Base-by-base conservation (phyloP, 2,888 invertebrate species). In the Parapristionchus giblindavisi region DNA sequence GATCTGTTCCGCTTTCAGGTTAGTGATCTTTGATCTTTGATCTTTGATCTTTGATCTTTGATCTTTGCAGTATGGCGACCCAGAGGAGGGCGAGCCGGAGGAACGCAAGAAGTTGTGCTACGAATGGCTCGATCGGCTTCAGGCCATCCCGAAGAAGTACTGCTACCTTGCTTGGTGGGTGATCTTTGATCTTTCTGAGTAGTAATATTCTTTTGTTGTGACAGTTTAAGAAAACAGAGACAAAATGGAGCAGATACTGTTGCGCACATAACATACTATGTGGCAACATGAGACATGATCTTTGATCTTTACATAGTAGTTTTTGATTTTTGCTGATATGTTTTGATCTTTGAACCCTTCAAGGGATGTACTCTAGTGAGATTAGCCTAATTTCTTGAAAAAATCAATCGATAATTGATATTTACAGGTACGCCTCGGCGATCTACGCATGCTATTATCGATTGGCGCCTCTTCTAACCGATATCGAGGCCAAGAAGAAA, bases 381-480 rank as follows among this genome's bases (percentile, higher is more conserved):
- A 52, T 2, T n/a, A 36, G 32, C 43, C 34, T 40, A 29, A 14
- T 38, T 36, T 54, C 40, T n/a, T 48, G 51, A n/a, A 2, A n/a
- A 17, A 21, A 14, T 43, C n/a, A 32, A 52, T 8, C 36, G 3
- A 29, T n/a, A 48, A 21, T 43, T 8, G n/a, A n/a, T 48, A 8
- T 32, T 75, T 80, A 5, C 76, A 83, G 83, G 83, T 83, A 82
- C 75, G 83, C 81, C 51, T 77, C 83, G 1, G 83, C 83, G 36
- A 79, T 83, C 75, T 81, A 83, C 60, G 82, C 83, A 4, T 83
- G 83, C 76, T 83, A 83, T 71, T 83, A 83, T 65, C 81, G 83
- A n/a, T 77, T 83, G 1, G 83, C 83, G 0, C 81, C 83, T 3
- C 80, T 82, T 27, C 70, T 83, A 3, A 52, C 56, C 1, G 83